Conservation (phyloP, 2,797 vertebrate species). For the Propithecus deckenii region DNA sequence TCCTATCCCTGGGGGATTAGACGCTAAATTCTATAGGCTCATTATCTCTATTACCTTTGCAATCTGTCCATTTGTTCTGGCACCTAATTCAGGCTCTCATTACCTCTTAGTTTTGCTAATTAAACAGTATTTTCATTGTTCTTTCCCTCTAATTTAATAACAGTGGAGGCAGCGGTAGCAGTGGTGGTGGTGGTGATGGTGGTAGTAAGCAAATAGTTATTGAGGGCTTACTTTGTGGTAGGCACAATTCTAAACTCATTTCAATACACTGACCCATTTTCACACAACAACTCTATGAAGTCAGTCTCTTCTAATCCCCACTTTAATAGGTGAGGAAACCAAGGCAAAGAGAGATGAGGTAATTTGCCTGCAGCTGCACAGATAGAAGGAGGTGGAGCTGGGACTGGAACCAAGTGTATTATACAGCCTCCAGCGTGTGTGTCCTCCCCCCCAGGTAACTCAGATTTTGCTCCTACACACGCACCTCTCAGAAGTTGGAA, state of each 20-base stretch:
- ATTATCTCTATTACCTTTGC: conserved; percentile 50
- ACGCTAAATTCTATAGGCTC: conserved; percentile 7
- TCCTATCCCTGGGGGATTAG: conserved; percentile 36
- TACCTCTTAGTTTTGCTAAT: conserved; percentile 55
- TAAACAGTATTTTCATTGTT: conserved; percentile 55
- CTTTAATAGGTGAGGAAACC: conserved; percentile 28
- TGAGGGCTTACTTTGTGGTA: neutral
- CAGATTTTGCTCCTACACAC: neutral
- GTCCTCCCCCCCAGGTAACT: accelerated
- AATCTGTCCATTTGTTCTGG: conserved; percentile 51
- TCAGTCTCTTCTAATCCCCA: neutral
- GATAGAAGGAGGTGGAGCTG: neutral
- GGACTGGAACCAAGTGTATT: neutral
- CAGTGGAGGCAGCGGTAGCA: neutral
- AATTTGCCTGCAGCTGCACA: neutral
- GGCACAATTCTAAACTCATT: neutral
- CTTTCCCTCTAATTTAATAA: conserved; percentile 19
- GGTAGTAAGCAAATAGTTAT: neutral
- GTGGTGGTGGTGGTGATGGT: neutral
- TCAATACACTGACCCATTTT: neutral
- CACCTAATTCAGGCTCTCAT: conserved; percentile 12
- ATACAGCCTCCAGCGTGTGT: accelerated
- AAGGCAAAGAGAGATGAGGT: conserved; percentile 17
- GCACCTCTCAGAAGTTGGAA: neutral
- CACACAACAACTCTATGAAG: neutral